Evolutionary conservation across 2,888 invertebrate genomes (phyloP), one percentile per base, ranked within the genome.

Genomic region (Drosophila anomelani): DNA sequence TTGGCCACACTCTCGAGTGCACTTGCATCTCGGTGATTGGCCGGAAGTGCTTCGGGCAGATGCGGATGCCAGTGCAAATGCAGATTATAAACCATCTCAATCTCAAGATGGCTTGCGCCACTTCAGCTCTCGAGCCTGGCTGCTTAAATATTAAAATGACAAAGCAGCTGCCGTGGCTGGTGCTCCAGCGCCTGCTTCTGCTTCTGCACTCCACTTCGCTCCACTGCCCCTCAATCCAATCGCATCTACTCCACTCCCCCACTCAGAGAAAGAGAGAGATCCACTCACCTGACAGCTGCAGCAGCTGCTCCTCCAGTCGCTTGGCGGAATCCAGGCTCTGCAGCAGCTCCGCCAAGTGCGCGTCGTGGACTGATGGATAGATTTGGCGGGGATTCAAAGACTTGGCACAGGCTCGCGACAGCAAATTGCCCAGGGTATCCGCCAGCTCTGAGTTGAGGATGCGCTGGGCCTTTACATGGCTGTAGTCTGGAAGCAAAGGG

Each of bases 361-460:
- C 91, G 29, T 91, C 90, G 81, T 94, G 93, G 93, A 92, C 85
- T 79, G 94, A 90, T 51, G 98, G 97, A 92, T 96, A 95, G 89
- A 95, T 94, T 88, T 95, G 95, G 12, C 93, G 92, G n/a, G 96
- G 96, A 94, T 99, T 99, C 60, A 99, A 93, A 6, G 95, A 93
- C 71, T 93, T 93, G 20, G 96, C 96, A 77, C 96, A 95, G 89
- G 96, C 96, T 20, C 99, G 95, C 62, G 95, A 96, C 70, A 97
- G 93, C 58, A 99, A 94, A 94, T 99, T 99, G 29, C 98, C 99
- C 20, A 98, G 92, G 0, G 97, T 97, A 92, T 98, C 97, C 4
- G 98, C 98, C 66, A 99, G 93, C 91, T 99, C 98, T 0, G 96
- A 94, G 93, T 99, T 99, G 23, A 97, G 93, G 61, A 96, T 94